phyloP scores from a whole-genome alignment of 2,113 vertebrate genomes.

The Sapayoa aenigma region DNA sequence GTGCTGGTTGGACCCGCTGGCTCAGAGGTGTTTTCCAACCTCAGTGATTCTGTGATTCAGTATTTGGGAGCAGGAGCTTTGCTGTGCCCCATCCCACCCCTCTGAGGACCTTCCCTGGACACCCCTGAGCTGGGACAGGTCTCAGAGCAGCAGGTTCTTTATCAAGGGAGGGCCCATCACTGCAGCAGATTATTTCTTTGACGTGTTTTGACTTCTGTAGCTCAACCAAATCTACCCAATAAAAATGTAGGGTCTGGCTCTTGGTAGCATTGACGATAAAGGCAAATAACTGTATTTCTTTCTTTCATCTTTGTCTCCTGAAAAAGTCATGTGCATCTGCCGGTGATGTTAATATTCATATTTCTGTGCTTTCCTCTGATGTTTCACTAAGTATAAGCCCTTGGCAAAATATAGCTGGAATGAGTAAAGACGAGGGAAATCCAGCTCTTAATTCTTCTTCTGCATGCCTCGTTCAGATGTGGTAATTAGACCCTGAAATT shows the following conservation, averaged over 20 bases:
- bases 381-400: background rate
- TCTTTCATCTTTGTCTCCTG: constrained; percentile 32
- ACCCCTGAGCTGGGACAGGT: background rate
- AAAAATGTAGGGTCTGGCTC: background rate
- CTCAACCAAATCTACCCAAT: background rate
- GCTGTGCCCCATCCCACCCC: background rate
- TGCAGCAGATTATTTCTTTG: background rate
- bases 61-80: fast-evolving
- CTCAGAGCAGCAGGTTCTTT: background rate
- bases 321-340: background rate
- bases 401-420: background rate
- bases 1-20: fast-evolving
- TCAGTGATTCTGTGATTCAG: fast-evolving
- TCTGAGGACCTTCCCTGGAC: background rate
- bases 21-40: background rate
- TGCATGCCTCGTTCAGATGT: background rate
- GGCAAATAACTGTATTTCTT: background rate
- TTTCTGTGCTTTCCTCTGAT: constrained; percentile 5
- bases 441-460: background rate
- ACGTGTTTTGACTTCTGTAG: background rate
- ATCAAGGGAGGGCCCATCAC: fast-evolving
- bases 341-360: background rate
- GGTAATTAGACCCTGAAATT: background rate
- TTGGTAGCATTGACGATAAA: background rate
- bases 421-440: background rate